Evolutionary conservation across 2,113 vertebrate genomes (phyloP).

Genomic region (Pavo muticus): DNA sequence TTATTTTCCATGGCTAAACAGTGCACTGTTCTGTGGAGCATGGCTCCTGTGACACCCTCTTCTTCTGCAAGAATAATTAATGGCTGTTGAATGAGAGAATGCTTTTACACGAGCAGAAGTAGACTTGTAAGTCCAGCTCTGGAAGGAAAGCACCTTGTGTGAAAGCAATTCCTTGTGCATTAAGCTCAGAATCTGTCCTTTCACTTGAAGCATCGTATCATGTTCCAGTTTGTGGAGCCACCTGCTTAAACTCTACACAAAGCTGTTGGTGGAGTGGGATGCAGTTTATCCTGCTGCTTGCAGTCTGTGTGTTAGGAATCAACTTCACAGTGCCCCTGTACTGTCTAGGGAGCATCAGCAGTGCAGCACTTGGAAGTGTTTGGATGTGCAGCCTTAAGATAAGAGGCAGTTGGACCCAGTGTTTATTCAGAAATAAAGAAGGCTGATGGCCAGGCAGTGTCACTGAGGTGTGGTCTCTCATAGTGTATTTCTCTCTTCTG

Average conservation of each 20-base stretch:
- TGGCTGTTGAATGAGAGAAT: neutral
- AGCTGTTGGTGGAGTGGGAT: neutral
- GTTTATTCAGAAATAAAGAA: neutral
- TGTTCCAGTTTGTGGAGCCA: neutral
- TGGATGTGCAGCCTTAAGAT: neutral
- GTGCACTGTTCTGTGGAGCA: neutral
- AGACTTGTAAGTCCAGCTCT: accelerated
- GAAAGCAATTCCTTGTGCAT: neutral
- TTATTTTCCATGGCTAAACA: neutral
- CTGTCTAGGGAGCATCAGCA: neutral
- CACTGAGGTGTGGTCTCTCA: neutral
- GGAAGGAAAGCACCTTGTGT: neutral
- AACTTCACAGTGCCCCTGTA: neutral
- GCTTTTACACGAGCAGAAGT: neutral
- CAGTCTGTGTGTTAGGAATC: neutral
- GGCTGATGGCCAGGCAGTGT: neutral
- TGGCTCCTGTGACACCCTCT: neutral
- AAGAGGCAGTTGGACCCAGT: neutral
- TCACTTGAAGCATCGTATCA: neutral
- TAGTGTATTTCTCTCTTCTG: neutral
- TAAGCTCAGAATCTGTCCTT: neutral
- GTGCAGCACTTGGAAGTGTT: neutral
- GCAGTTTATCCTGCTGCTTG: neutral
- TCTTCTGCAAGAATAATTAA: neutral
- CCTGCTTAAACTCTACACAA: neutral